Evolutionary conservation across 2,113 vertebrate genomes (phyloP).

Genomic region (Copsychus sechellarum): DNA sequence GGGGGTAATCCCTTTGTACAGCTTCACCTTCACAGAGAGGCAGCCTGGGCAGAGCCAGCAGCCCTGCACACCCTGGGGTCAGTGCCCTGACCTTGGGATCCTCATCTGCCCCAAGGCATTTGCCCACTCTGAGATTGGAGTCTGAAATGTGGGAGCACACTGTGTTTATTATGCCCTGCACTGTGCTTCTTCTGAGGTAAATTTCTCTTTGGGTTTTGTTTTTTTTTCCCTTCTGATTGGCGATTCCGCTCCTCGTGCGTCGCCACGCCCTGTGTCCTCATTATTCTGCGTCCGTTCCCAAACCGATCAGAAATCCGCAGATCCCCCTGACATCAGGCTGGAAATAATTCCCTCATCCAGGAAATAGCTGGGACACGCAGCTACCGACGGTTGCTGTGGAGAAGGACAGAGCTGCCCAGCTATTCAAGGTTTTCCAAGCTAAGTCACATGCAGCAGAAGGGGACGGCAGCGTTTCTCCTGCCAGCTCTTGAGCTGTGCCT

Average conservation of each 20-base stretch:
- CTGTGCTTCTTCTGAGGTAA: background rate
- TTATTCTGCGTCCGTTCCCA: background rate
- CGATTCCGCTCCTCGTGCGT: background rate
- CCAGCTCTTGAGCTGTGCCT: background rate
- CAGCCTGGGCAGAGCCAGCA: background rate
- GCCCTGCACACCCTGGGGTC: background rate
- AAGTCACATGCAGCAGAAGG: background rate
- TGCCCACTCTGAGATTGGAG: background rate
- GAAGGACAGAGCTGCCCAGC: background rate
- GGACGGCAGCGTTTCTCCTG: background rate
- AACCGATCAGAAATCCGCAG: background rate
- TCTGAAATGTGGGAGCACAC: background rate
- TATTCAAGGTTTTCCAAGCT: constrained; percentile 32
- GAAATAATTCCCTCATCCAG: constrained; percentile 33
- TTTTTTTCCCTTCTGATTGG: background rate
- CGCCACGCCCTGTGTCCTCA: background rate
- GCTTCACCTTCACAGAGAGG: background rate
- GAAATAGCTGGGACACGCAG: constrained; percentile 17
- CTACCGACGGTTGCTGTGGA: background rate
- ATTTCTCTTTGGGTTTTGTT: no score
- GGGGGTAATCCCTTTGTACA: background rate
- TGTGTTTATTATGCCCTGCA: background rate
- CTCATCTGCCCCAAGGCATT: background rate
- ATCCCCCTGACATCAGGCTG: background rate
- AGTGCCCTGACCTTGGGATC: background rate